A percentile compares a stretch with the other conserved stretches of the same genome.
Conservation (phyloP, 2,797 vertebrate species). For the Alosa sapidissima region DNA sequence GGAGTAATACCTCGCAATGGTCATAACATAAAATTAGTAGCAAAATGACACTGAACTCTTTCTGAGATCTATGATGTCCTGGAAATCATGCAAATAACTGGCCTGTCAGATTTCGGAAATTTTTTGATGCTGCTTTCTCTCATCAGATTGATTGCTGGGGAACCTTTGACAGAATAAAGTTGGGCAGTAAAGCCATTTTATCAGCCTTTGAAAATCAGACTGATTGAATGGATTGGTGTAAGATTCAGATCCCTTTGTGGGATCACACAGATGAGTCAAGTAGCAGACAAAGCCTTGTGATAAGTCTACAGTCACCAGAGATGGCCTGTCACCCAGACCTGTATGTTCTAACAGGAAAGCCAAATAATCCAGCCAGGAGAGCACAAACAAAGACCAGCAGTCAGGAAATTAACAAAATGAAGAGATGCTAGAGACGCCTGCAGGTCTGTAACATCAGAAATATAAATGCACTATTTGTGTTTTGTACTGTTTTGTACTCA, state of each 20-base stretch:
- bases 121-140: background rate
- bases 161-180: background rate
- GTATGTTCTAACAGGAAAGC: background rate
- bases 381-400: background rate
- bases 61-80: background rate
- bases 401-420: background rate
- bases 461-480: too few species aligned
- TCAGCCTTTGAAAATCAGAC: background rate
- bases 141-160: background rate
- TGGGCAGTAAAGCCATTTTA: background rate
- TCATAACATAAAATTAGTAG: background rate
- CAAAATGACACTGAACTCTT: background rate
- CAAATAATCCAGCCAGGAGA: too few species aligned
- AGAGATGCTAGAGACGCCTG: too few species aligned
- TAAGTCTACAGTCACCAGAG: background rate
- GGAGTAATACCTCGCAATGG: background rate
- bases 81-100: slow-evolving; percentile 6
- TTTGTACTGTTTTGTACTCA: too few species aligned
- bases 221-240: background rate
- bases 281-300: background rate
- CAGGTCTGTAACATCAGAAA: too few species aligned
- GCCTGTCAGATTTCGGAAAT: background rate
- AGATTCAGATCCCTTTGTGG: background rate
- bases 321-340: background rate
- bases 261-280: background rate